Percentiles rank a stretch among this genome's conserved stretches.
phyloP scores from a whole-genome alignment of 2,113 vertebrate genomes.

The Psettodes erumei region DNA sequence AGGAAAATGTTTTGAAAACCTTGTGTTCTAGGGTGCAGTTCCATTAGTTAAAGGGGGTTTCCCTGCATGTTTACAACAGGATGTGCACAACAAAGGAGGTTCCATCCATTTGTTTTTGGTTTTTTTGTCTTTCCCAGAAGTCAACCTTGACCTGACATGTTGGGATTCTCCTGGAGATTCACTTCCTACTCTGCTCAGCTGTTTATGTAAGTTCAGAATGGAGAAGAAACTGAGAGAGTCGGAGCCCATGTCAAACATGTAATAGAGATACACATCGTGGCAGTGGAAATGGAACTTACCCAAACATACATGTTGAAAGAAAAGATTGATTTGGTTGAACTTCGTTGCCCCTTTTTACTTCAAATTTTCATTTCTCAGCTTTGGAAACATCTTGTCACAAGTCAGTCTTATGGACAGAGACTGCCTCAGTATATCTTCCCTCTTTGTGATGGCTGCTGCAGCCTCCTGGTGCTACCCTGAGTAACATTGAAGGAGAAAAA shows the following conservation, averaged over 20 bases:
- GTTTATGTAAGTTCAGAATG: constrained; percentile 14
- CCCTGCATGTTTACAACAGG: background rate
- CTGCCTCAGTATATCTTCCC: background rate
- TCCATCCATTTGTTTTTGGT: background rate
- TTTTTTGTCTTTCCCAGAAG: background rate
- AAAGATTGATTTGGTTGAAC: background rate
- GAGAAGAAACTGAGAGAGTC: constrained; percentile 7
- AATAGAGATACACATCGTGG: background rate
- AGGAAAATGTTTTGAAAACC: background rate
- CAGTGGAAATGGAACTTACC: background rate
- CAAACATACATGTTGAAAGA: background rate
- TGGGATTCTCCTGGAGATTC: background rate
- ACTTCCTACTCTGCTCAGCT: constrained; percentile 28
- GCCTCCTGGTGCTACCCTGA: background rate
- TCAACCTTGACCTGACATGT: background rate
- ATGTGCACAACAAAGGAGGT: background rate
- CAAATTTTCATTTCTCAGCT: background rate
- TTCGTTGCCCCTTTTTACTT: background rate
- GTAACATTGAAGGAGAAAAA: background rate
- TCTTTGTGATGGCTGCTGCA: background rate
- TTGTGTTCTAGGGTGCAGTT: background rate
- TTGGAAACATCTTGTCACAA: background rate
- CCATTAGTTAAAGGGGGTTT: background rate
- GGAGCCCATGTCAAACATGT: background rate
- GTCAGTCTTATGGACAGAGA: background rate